Percentiles rank a stretch among this genome's conserved stretches.
Conservation (phyloP, 2,797 vertebrate genomes). For the Aratinga solstitialis region DNA sequence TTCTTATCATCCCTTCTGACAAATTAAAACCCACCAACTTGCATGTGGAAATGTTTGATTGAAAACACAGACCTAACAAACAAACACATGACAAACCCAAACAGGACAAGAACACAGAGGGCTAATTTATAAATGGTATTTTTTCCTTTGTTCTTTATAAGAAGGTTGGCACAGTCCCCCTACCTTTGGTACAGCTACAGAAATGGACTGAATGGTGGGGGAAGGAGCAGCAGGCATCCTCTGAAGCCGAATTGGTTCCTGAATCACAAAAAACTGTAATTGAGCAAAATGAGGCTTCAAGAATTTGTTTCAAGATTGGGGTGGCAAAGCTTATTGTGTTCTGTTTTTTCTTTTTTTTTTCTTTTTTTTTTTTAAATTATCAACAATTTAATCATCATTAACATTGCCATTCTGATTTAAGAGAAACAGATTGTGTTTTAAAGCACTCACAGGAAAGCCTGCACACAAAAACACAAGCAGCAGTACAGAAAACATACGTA, state of each 20-base stretch:
- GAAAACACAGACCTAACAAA: conserved; percentile 30
- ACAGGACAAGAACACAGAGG: conserved; percentile 47
- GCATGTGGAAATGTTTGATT: neutral
- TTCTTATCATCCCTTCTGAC: neutral
- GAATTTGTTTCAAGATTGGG: conserved; percentile 44
- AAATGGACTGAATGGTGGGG: conserved; percentile 76
- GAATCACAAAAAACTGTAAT: conserved; percentile 67
- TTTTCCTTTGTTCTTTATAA: conserved; percentile 14
- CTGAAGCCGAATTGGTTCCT: conserved; percentile 78
- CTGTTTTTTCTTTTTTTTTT: neutral
- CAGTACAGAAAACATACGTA: conserved; percentile 9
- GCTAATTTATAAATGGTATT: neutral
- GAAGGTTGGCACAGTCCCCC: conserved; percentile 59
- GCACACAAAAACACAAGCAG: conserved; percentile 30
- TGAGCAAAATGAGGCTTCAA: conserved; percentile 59
- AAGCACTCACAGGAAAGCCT: conserved; percentile 70
- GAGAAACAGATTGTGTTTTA: neutral
- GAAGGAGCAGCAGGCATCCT: conserved; percentile 73
- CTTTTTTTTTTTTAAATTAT: neutral
- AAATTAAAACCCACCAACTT: neutral
- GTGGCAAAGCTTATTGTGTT: conserved; percentile 4
- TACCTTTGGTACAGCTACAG: conserved; percentile 83
- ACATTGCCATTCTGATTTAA: conserved; percentile 1
- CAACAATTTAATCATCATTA: neutral
- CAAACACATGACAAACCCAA: conserved; percentile 29